phyloP scores from a whole-genome alignment of 2,797 vertebrate genomes.

The Trachurus trachurus region DNA sequence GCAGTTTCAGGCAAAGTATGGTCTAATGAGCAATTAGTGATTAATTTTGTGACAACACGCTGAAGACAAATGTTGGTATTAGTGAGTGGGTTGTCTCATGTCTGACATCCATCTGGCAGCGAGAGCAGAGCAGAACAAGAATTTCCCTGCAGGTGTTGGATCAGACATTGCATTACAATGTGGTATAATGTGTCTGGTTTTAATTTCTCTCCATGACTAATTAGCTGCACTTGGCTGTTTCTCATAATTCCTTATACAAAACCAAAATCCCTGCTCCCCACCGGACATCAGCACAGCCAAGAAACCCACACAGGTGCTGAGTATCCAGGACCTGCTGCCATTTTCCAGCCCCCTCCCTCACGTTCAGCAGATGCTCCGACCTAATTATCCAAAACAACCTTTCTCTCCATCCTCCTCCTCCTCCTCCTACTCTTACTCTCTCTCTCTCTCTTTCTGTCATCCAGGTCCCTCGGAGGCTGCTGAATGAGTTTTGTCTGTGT shows the following conservation, averaged over 20 bases:
- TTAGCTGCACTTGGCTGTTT: constrained; percentile 43
- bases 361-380: constrained; percentile 16
- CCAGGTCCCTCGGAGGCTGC: constrained; percentile 21
- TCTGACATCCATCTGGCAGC: constrained; percentile 28
- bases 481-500: constrained; percentile 55
- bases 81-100: not conserved
- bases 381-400: constrained; percentile 32
- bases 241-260: constrained; percentile 6
- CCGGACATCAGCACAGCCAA: constrained; percentile 4
- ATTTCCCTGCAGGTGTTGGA: constrained; percentile 13
- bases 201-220: constrained; percentile 32
- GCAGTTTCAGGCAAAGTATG: not conserved
- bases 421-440: not conserved
- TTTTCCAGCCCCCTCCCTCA: constrained; percentile 3
- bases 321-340: constrained; percentile 13
- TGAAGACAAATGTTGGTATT: constrained; percentile 7
- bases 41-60: not conserved
- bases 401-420: constrained; percentile 21
- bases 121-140: constrained; percentile 18
- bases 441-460: not conserved
- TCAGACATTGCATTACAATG: constrained; percentile 14
- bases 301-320: constrained; percentile 49
- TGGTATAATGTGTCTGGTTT: constrained; percentile 7
- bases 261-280: constrained; percentile 13
- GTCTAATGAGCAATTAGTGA: not conserved